Evolutionary conservation across 2,888 invertebrate species (phyloP), one percentile per base, ranked within the genome.

Genomic region (Xanthorhoe spadicearia): DNA sequence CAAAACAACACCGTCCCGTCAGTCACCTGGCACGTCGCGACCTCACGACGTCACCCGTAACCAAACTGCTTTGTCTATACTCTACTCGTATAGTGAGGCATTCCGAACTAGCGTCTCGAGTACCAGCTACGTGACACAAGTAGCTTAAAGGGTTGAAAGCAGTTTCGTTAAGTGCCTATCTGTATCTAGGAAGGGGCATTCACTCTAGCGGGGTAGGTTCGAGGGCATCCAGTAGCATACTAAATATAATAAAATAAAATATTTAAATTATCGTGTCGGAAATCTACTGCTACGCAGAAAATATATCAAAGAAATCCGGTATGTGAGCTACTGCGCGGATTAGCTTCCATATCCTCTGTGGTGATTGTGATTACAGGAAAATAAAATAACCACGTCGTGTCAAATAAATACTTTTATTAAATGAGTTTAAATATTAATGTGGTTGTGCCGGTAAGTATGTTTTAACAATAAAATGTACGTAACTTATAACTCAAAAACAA

Each of bases 181-280:
- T 79, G 78, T 83, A 76, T 83, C 86, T 88, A 85, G 83, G 80
- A 73, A 83, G 85, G 90, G 91, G 89, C 91, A 92, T 92, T 92
- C 92, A 84, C 83, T 86, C 90, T 92, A 91, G 89, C 89, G 86
- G 88, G 89, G 85, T 83, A 80, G 86, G 85, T 77, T 83, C 88
- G 82, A 89, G 92, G 92, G 92, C 92, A 92, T 92, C 92, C 92
- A 92, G 80, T 88, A 90, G 90, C 89, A 85, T 84, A 86, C 89
- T 89, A 87, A 82, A 80, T 83, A 83, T 83, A 83, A 84, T 75
- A 74, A 73, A 83, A 81, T 79, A 80, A 82, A 60, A 78, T 75
- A 80, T 80, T 80, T 76, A 74, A 82, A 83, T 86, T 83, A 71
- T 67, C 86, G 90, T 89, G 92, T 87, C 76, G 81, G 79, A 85